phyloP scores from a whole-genome alignment of 2,888 invertebrate species.

The Pecten maximus region DNA sequence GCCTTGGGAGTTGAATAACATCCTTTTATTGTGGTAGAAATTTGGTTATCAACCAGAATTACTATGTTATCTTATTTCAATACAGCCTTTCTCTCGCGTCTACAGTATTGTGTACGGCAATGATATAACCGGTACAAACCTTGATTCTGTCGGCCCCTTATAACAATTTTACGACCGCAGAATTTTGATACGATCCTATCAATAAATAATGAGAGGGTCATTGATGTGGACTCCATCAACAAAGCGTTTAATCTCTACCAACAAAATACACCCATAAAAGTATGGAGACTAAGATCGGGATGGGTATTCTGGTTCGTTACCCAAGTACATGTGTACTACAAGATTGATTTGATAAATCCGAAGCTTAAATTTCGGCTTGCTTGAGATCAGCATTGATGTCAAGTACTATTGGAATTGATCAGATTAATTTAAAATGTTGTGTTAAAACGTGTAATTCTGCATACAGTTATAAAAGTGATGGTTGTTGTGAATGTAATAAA shows the following conservation, averaged over 20 bases:
- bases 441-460: too few relatives aligned
- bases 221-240: not conserved
- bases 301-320: not conserved
- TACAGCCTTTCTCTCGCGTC: not conserved
- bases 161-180: not conserved
- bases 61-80: not conserved
- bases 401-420: too few relatives aligned
- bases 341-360: too few relatives aligned
- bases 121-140: not conserved
- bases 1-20: too few relatives aligned
- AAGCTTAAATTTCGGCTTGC: too few relatives aligned
- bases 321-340: not conserved
- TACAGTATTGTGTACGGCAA: not conserved
- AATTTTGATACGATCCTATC: not conserved
- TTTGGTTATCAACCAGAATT: too few relatives aligned
- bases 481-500: too few relatives aligned
- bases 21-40: too few relatives aligned
- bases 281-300: not conserved
- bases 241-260: not conserved
- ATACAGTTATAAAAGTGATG: too few relatives aligned
- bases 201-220: not conserved
- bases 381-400: too few relatives aligned
- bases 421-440: too few relatives aligned
- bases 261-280: not conserved
- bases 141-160: not conserved